Percentiles rank a stretch among this genome's conserved stretches.
phyloP scores from a whole-genome alignment of 2,888 invertebrate genomes.

The Pollenia amentaria region DNA sequence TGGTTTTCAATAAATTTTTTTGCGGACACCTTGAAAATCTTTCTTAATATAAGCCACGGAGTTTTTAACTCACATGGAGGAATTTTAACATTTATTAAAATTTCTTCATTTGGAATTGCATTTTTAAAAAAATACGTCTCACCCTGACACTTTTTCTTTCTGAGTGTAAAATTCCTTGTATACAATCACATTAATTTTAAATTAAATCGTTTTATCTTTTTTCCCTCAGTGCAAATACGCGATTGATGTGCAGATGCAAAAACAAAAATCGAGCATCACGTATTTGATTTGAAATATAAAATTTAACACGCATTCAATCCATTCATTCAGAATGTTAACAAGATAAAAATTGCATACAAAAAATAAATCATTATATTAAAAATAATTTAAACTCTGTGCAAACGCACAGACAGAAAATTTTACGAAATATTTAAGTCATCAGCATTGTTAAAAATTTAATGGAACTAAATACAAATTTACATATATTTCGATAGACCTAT shows the following conservation, averaged over 20 bases:
- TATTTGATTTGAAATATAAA: conserved; percentile 36
- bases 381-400: conserved; percentile 30
- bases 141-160: background rate
- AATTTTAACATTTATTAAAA: no score
- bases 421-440: background rate
- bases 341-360: conserved; percentile 29
- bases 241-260: background rate
- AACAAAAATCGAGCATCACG: conserved; percentile 23
- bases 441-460: background rate
- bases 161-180: background rate
- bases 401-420: background rate
- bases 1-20: no score
- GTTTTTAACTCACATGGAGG: no score
- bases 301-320: conserved; percentile 12
- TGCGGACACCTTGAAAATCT: no score
- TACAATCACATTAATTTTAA: conserved; percentile 8
- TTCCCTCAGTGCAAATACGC: background rate
- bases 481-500: no score
- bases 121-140: no score
- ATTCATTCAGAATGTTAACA: conserved; percentile 26
- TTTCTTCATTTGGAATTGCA: no score
- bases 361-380: conserved; percentile 37
- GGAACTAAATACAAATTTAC: no score
- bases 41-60: no score
- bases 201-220: background rate